These are phyloP conservation scores for Drosophila lutescens DNA, from an alignment of 2,888 invertebrate genomes.

Conservation along the genomic window DNA sequence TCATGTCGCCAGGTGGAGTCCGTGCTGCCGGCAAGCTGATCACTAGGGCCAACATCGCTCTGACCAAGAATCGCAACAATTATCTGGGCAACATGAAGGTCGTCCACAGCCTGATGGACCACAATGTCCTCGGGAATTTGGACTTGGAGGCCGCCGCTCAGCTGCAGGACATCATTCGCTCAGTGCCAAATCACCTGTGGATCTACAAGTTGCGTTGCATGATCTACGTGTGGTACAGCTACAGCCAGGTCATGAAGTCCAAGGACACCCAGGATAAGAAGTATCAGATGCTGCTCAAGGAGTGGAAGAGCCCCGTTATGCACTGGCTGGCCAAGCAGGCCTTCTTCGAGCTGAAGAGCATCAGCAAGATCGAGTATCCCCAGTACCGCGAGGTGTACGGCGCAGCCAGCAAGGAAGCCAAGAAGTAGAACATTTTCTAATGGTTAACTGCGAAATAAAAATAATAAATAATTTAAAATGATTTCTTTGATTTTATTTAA, in stretches of 20 bases:
- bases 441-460: not conserved
- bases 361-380: conserved; percentile 58
- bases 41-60: not conserved
- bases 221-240: conserved; percentile 55
- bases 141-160: not conserved
- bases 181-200: conserved; percentile 55
- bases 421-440: not conserved
- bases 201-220: conserved; percentile 52
- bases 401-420: not conserved
- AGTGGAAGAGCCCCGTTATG: conserved; percentile 50
- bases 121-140: conserved; percentile 26
- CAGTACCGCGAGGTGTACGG: conserved; percentile 31
- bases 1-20: not conserved
- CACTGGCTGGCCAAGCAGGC: conserved; percentile 60
- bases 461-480: not conserved
- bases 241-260: conserved; percentile 6
- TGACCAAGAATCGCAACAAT: conserved; percentile 29
- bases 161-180: conserved; percentile 53
- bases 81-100: conserved; percentile 30
- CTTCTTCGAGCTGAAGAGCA: conserved; percentile 34
- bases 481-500: too few species aligned
- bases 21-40: not conserved
- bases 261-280: not conserved
- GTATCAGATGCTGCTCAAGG: not conserved
- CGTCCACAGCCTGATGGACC: conserved; percentile 42